phyloP scores from a whole-genome alignment of 2,113 vertebrate species.

The Perca flavescens region DNA sequence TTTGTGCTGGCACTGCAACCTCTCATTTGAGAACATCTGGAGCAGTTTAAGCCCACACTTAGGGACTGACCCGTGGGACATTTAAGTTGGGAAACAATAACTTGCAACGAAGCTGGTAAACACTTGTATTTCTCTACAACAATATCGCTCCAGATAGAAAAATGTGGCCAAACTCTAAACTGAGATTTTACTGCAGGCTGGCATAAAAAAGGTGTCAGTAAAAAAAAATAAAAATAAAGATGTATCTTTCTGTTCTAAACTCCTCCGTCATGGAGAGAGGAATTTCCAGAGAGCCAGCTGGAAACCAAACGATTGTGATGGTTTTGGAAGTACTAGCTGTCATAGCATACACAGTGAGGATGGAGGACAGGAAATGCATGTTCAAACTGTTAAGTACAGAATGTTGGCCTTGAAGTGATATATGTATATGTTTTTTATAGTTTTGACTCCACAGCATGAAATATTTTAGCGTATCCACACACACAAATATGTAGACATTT shows the following conservation, averaged over 20 bases:
- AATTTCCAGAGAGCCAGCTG: slow-evolving; percentile 33
- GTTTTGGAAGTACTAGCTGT: slow-evolving; percentile 41
- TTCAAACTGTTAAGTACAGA: slow-evolving; percentile 24
- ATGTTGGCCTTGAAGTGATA: slow-evolving; percentile 25
- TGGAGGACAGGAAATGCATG: slow-evolving; percentile 29
- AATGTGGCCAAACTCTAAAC: slow-evolving; percentile 23
- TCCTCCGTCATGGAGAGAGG: slow-evolving; percentile 1
- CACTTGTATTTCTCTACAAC: slow-evolving; percentile 48
- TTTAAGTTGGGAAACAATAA: slow-evolving; percentile 74
- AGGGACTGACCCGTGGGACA: slow-evolving; percentile 72
- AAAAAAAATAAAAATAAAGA: background rate
- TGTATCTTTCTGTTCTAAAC: slow-evolving; percentile 3
- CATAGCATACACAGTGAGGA: background rate
- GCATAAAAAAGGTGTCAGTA: slow-evolving; percentile 19
- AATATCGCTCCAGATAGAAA: slow-evolving; percentile 24
- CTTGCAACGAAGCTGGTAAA: slow-evolving; percentile 65
- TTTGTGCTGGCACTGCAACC: slow-evolving; percentile 72
- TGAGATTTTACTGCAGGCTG: slow-evolving; percentile 16
- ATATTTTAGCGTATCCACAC: slow-evolving; percentile 27
- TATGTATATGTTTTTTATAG: slow-evolving; percentile 44
- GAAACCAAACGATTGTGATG: slow-evolving; percentile 39
- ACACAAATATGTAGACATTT: slow-evolving; percentile 34
- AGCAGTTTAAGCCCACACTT: slow-evolving; percentile 74
- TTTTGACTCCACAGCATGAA: slow-evolving; percentile 25
- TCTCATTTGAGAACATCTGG: slow-evolving; percentile 84